phyloP scores from a whole-genome alignment of 1,140 invertebrate species.

The Protaetia brevitarsis region DNA sequence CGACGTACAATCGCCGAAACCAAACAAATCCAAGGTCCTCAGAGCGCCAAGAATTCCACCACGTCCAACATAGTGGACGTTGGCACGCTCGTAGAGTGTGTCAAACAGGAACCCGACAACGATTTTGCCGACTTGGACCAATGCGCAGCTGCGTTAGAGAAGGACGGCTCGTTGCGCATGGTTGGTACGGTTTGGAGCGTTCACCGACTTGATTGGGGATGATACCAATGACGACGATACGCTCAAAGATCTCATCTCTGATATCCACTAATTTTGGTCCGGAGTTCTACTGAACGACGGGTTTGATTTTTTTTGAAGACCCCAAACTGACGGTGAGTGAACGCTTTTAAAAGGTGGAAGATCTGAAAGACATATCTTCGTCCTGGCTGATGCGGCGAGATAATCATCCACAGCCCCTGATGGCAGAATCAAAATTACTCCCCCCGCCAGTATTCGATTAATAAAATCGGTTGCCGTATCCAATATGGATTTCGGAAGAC shows the following conservation, averaged over 20 bases:
- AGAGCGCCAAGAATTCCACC: too few relatives aligned
- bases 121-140: constrained; percentile 80
- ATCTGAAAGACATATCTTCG: constrained; percentile 44
- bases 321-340: constrained; percentile 34
- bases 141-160: constrained; percentile 74
- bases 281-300: constrained; percentile 82
- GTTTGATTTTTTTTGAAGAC: constrained; percentile 76
- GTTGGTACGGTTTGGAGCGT: constrained; percentile 70
- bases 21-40: constrained; percentile 35
- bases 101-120: constrained; percentile 73
- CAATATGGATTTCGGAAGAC: constrained; percentile 57
- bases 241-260: constrained; percentile 84
- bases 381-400: constrained; percentile 30
- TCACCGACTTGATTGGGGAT: constrained; percentile 78
- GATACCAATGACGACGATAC: constrained; percentile 78
- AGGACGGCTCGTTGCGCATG: constrained; percentile 71
- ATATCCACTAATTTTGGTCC: constrained; percentile 79
- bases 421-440: constrained; percentile 50
- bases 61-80: constrained; percentile 49
- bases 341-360: constrained; percentile 56
- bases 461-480: constrained; percentile 46
- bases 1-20: constrained; percentile 59
- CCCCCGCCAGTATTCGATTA: constrained; percentile 50
- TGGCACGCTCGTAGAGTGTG: constrained; percentile 71
- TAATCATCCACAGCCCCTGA: constrained; percentile 35